These are phyloP conservation scores for Catocala sponsa DNA, from an alignment of 2,888 invertebrate species.

Conservation along the genomic window DNA sequence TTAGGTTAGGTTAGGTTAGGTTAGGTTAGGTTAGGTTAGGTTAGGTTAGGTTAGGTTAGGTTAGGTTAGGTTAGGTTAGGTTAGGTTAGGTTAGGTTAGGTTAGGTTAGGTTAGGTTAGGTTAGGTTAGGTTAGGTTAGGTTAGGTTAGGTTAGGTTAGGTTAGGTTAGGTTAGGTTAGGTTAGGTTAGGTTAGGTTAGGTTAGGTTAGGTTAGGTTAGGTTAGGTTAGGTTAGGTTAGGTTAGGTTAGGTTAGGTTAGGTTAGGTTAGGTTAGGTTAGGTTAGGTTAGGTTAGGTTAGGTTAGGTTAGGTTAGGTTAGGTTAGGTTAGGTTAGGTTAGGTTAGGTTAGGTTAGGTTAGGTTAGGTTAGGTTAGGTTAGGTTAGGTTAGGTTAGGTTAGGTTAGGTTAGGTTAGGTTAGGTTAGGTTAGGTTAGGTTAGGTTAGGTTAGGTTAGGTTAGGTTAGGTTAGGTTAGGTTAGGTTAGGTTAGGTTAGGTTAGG, in stretches of 20 bases:
- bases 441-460: constrained; percentile 13
- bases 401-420: constrained; percentile 14
- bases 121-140: constrained; percentile 26
- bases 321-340: constrained; percentile 15
- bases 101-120: constrained; percentile 25
- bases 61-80: constrained; percentile 27
- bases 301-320: constrained; percentile 13
- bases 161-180: constrained; percentile 28
- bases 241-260: too few species aligned
- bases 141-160: constrained; percentile 25
- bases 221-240: constrained; percentile 10
- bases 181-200: constrained; percentile 17
- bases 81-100: constrained; percentile 28
- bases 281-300: constrained; percentile 2
- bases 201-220: constrained; percentile 12
- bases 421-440: constrained; percentile 14
- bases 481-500: too few species aligned
- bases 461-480: constrained; percentile 13
- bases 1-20: constrained; percentile 31
- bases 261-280: too few species aligned
- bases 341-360: constrained; percentile 6
- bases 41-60: constrained; percentile 26
- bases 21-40: constrained; percentile 28
- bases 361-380: constrained; percentile 16
- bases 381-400: constrained; percentile 14